Percentiles rank a stretch among this genome's conserved stretches.
These are phyloP conservation scores for Cygnus atratus DNA, from an alignment of 2,113 vertebrate genomes.

Conservation along the genomic window DNA sequence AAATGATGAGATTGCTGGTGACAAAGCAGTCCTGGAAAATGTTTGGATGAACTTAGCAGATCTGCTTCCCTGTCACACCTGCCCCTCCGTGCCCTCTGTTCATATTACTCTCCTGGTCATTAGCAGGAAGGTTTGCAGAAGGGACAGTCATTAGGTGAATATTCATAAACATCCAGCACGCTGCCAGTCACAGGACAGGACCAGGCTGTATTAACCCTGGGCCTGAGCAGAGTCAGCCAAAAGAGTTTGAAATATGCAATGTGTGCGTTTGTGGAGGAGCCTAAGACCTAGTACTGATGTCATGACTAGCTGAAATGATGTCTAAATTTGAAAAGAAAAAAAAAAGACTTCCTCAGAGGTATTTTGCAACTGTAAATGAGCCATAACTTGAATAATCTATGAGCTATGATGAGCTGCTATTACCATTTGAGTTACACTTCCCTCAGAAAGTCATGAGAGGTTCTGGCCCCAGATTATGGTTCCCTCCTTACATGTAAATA, in stretches of 20 bases:
- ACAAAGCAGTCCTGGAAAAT: not conserved
- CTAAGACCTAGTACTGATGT: not conserved
- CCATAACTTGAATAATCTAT: not conserved
- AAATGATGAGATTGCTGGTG: not conserved
- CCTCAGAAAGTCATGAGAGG: not conserved
- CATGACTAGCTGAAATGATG: not conserved
- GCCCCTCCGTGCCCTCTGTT: not conserved
- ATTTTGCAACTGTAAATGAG: constrained; percentile 1
- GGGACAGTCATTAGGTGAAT: not conserved
- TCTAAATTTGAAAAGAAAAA: not conserved
- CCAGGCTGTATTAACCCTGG: not conserved
- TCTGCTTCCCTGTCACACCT: not conserved
- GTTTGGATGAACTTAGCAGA: not conserved
- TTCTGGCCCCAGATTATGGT: not conserved
- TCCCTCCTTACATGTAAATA: not conserved
- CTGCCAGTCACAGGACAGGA: not conserved
- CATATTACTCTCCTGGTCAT: not conserved
- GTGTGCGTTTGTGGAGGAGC: not conserved
- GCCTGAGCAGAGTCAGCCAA: not conserved
- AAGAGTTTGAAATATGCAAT: not conserved
- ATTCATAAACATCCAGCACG: not conserved
- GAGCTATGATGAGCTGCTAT: not conserved
- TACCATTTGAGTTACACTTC: not conserved
- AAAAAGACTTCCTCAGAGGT: not conserved
- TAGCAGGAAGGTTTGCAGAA: not conserved